phyloP scores from a whole-genome alignment of 1,140 invertebrate genomes.

The Branchinecta lynchi region DNA sequence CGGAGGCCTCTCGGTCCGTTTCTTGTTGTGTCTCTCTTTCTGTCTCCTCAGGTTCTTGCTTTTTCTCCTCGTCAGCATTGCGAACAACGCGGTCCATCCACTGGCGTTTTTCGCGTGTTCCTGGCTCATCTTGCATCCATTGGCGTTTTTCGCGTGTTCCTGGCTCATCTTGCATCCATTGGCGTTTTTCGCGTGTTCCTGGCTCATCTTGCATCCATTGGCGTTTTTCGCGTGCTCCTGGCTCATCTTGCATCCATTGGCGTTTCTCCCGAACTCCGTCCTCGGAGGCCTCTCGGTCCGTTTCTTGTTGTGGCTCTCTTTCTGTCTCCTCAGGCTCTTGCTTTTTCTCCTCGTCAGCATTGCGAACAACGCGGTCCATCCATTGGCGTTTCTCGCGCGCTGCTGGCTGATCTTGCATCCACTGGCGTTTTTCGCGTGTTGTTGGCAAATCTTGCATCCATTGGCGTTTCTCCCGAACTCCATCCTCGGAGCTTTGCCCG shows the following conservation, averaged over 20 bases:
- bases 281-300: too few relatives aligned
- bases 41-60: too few relatives aligned
- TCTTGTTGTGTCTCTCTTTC: too few relatives aligned
- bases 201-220: slow-evolving; percentile 9
- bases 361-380: background rate
- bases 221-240: slow-evolving; percentile 16
- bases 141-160: background rate
- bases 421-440: background rate
- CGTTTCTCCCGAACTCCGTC: too few relatives aligned
- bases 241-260: too few relatives aligned
- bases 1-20: too few relatives aligned
- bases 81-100: background rate
- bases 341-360: too few relatives aligned
- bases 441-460: background rate
- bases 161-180: slow-evolving; percentile 1
- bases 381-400: slow-evolving; percentile 12
- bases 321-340: too few relatives aligned
- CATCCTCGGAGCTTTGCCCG: too few relatives aligned
- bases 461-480: background rate
- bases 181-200: background rate
- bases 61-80: too few relatives aligned
- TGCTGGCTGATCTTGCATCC: background rate
- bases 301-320: too few relatives aligned
- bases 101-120: slow-evolving; percentile 7
- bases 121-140: background rate